phyloP scores from a whole-genome alignment of 2,113 vertebrate genomes.

The Cyanoramphus novaezelandiae region DNA sequence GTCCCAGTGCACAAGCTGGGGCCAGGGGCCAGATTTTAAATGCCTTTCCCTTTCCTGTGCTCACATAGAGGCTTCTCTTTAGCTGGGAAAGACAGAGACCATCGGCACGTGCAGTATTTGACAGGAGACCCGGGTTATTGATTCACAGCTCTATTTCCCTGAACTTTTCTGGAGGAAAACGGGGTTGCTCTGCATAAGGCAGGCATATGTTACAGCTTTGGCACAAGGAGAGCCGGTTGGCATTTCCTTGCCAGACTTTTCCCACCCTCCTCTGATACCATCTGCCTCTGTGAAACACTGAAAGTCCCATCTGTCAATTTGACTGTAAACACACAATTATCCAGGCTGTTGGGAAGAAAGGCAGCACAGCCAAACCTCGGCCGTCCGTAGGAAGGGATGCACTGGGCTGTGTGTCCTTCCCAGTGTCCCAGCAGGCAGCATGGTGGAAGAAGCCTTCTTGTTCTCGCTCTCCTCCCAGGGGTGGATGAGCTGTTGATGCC shows the following conservation, averaged over 20 bases:
- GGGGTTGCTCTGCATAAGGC: conserved; percentile 64
- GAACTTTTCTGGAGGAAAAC: conserved; percentile 32
- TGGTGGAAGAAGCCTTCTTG: neutral
- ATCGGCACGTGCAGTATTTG: conserved; percentile 2
- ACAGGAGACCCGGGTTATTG: conserved; percentile 48
- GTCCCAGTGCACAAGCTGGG: neutral
- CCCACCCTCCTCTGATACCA: conserved; percentile 70
- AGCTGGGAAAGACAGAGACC: conserved; percentile 25
- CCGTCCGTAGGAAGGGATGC: neutral
- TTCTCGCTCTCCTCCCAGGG: neutral
- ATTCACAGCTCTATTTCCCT: conserved; percentile 53
- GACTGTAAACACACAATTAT: conserved; percentile 66
- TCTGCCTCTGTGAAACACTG: conserved; percentile 57
- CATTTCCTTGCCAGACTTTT: conserved; percentile 66
- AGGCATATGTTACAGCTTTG: conserved; percentile 69
- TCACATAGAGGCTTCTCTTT: neutral
- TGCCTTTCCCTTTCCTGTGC: fast-evolving
- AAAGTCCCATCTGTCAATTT: conserved; percentile 71
- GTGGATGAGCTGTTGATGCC: neutral
- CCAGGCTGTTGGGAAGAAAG: conserved; percentile 19
- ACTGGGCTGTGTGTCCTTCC: neutral
- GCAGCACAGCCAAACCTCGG: neutral
- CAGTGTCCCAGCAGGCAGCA: neutral
- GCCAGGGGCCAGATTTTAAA: neutral
- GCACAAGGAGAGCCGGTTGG: conserved; percentile 44